These are phyloP conservation scores for Rhinoderma darwinii DNA, from an alignment of 2,113 vertebrate species.

Conservation along the genomic window DNA sequence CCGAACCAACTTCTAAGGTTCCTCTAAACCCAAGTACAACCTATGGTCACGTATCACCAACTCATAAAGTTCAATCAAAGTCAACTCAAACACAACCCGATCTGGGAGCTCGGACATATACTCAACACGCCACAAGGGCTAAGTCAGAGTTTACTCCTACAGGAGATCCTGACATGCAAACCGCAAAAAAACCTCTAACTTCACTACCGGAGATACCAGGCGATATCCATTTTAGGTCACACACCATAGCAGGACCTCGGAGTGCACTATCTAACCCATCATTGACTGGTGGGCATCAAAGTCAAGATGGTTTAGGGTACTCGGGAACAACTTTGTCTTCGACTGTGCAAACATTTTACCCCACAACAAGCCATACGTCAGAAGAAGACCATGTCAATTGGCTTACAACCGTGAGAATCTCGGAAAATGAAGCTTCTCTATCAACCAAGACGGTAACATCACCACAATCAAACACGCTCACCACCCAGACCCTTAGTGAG, in stretches of 20 bases:
- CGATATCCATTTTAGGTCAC: background rate
- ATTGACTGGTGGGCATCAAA: background rate
- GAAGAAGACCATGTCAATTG: background rate
- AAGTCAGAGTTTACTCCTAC: background rate
- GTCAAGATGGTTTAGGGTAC: background rate
- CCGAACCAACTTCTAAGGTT: background rate
- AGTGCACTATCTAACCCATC: background rate
- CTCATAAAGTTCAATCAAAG: background rate
- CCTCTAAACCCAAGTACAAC: background rate
- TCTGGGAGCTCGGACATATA: background rate
- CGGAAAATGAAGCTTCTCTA: background rate
- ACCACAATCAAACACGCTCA: constrained; percentile 19
- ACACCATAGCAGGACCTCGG: background rate
- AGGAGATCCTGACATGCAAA: background rate
- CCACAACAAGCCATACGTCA: background rate
- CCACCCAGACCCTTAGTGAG: constrained; percentile 24
- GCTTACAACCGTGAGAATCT: background rate
- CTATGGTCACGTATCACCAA: background rate
- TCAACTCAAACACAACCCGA: constrained; percentile 18
- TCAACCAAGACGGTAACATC: background rate
- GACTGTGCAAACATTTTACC: background rate
- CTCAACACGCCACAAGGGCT: background rate
- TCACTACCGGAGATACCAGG: background rate
- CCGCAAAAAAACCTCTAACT: background rate
- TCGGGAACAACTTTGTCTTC: background rate